Percentiles rank a stretch among this genome's conserved stretches.
These are phyloP conservation scores for Machaerirhynchus nigripectus DNA, from an alignment of 2,113 vertebrate species.

Conservation along the genomic window DNA sequence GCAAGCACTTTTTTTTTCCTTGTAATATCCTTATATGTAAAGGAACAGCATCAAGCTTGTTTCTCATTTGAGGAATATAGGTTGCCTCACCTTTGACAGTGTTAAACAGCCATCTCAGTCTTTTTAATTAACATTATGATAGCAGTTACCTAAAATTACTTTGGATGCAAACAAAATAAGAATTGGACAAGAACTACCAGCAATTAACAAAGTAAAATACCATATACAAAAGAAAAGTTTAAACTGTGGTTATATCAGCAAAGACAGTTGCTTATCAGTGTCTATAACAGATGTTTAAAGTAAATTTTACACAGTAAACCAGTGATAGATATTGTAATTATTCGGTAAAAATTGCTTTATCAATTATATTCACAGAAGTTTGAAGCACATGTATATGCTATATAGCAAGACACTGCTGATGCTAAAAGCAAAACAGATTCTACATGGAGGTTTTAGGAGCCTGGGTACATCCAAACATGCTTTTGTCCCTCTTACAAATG, in stretches of 20 bases:
- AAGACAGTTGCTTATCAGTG: neutral
- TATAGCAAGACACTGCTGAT: neutral
- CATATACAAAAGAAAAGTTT: neutral
- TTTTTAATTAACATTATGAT: neutral
- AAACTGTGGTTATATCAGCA: neutral
- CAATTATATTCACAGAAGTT: neutral
- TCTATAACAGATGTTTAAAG: neutral
- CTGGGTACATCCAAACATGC: neutral
- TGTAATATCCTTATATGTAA: neutral
- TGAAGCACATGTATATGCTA: neutral
- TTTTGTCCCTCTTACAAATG: neutral
- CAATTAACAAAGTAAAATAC: neutral
- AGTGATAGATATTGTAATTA: neutral
- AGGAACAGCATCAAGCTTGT: neutral
- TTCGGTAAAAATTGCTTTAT: neutral
- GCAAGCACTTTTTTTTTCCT: neutral
- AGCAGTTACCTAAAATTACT: neutral
- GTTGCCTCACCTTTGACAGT: neutral
- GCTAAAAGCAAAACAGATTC: neutral
- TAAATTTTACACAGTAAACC: neutral
- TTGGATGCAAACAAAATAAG: neutral
- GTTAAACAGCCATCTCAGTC: neutral
- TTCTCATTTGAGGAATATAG: neutral
- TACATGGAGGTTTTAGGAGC: neutral
- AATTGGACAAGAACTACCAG: neutral